phyloP scores from a whole-genome alignment of 2,797 vertebrate species.

The Nannoperca australis region DNA sequence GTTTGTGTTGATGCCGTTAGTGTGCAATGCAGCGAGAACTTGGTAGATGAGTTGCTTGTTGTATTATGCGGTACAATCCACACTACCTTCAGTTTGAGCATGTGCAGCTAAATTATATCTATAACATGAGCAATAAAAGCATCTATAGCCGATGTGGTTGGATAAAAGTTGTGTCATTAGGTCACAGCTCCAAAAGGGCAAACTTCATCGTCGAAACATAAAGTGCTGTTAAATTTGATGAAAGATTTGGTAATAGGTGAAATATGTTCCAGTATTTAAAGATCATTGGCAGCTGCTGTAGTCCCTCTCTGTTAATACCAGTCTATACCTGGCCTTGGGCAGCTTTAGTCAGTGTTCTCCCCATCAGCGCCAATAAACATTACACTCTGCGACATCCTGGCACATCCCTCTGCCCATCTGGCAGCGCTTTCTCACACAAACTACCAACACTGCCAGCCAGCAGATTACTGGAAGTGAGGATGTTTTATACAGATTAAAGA shows the following conservation, averaged over 20 bases:
- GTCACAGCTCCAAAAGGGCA: background rate
- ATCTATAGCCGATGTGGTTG: background rate
- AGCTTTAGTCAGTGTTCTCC: slow-evolving; percentile 51
- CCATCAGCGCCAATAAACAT: slow-evolving; percentile 64
- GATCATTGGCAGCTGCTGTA: slow-evolving; percentile 8
- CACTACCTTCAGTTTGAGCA: too few species aligned
- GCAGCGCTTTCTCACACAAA: slow-evolving; percentile 36
- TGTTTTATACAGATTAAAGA: slow-evolving; percentile 15
- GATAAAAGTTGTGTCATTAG: background rate
- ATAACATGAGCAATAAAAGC: too few species aligned
- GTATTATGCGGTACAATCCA: background rate
- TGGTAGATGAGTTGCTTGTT: background rate
- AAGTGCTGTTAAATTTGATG: background rate
- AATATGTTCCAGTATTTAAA: slow-evolving; percentile 19
- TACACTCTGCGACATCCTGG: slow-evolving; percentile 54
- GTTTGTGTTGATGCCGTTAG: background rate
- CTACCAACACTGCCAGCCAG: slow-evolving; percentile 23
- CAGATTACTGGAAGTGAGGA: slow-evolving; percentile 41
- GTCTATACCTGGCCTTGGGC: slow-evolving; percentile 56
- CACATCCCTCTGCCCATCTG: slow-evolving; percentile 49
- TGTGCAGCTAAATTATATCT: too few species aligned
- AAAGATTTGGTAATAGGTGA: background rate
- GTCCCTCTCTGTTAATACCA: slow-evolving; percentile 32
- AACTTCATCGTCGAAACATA: background rate
- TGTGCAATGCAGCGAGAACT: background rate